A percentile compares a stretch with the other conserved stretches of the same genome.
phyloP scores from a whole-genome alignment of 2,888 invertebrate species.

The Corbicula japonica region DNA sequence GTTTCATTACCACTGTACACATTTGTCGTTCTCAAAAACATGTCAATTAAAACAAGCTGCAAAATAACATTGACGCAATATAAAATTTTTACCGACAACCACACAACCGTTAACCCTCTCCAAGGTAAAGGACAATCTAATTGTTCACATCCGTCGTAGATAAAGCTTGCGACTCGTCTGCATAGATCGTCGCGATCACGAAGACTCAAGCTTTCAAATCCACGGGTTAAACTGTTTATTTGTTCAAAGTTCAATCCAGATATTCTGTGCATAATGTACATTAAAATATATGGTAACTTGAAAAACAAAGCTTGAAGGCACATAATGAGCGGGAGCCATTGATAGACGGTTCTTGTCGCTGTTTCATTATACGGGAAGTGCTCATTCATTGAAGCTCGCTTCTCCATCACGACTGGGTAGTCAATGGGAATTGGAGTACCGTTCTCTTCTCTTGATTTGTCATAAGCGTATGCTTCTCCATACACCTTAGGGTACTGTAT shows the following conservation, averaged over 20 bases:
- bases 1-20: constrained; percentile 26
- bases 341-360: constrained; percentile 39
- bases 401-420: neutral
- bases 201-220: constrained; percentile 40
- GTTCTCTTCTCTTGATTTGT: neutral
- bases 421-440: neutral
- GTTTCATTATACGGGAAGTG: neutral
- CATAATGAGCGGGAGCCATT: constrained; percentile 59
- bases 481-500: constrained; percentile 20
- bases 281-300: constrained; percentile 52
- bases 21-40: constrained; percentile 28
- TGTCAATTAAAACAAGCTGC: constrained; percentile 38
- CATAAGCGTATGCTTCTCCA: neutral
- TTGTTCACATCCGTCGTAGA: constrained; percentile 53
- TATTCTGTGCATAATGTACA: constrained; percentile 50
- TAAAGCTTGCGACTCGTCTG: constrained; percentile 52
- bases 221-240: constrained; percentile 46
- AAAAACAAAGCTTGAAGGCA: constrained; percentile 58
- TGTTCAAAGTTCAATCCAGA: constrained; percentile 58
- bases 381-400: neutral
- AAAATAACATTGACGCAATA: constrained; percentile 42
- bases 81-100: constrained; percentile 45
- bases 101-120: constrained; percentile 37
- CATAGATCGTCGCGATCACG: constrained; percentile 42
- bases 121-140: constrained; percentile 28